Evolutionary conservation across 2,113 vertebrate genomes (phyloP), one percentile per base, ranked within the genome.

Genomic region (Dunckerocampus dactyliophorus): DNA sequence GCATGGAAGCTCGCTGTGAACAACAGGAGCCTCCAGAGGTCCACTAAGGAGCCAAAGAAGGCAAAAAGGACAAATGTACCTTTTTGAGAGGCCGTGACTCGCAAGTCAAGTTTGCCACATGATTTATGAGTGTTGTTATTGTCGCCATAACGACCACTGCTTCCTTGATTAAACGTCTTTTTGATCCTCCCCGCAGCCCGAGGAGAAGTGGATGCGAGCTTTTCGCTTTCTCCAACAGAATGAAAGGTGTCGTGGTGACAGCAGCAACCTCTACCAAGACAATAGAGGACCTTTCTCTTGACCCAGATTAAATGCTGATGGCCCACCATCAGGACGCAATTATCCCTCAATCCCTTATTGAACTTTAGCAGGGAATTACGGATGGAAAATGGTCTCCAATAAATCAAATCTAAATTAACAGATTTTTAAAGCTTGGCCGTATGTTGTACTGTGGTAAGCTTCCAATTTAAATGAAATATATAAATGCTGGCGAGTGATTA

Each of bases 241-340:
- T 47, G 53, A 34, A 0, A 52, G 65, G 31, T 69, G 51, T 65
- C 17, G 19, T 67, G 15, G 13, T 60, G 34, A 21, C 47, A 24
- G 31, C 4, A 34, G 31, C 31, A 8, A 34, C 31, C 50, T 12
- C 54, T 51, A 47, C 37, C 16, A 1, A 1, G 65, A 34, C 61
- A 59, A 55, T 45, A 8, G 7, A 37, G 0, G 63, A 64, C 68
- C 75, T 79, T 74, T 80, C 51, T 48, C 71, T 62, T 76, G 69
- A 76, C 48, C 67, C 51, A 56, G 71, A 70, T 77, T 65, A 82
- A 81, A 79, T 72, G 88, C 81, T 73, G 70, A 88, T 65, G 58
- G 5, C 24, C 42, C 52, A 53, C 13, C 9, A 78, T 76, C 65
- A 70, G 39, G 39, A 43, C 13, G 39, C 13, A 43, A 43, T 43